phyloP scores from a whole-genome alignment of 2,888 invertebrate species.

The Notodonta dromedarius region DNA sequence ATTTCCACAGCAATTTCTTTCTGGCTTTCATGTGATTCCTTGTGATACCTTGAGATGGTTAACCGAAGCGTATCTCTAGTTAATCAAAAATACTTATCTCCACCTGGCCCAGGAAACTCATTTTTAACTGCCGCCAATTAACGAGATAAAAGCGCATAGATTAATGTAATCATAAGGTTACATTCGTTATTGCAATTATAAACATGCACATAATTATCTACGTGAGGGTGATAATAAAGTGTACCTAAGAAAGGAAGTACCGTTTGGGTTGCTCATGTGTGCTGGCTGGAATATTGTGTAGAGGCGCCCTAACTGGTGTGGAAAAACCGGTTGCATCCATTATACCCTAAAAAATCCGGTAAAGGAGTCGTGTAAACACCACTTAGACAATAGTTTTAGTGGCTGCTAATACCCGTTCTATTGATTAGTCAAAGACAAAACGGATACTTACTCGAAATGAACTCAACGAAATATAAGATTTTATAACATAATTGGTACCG shows the following conservation, averaged over 20 bases:
- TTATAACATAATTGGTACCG: neutral
- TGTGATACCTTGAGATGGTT: no score
- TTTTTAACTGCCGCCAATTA: neutral
- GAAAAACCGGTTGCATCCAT: neutral
- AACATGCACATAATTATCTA: constrained; percentile 24
- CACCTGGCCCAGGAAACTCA: neutral
- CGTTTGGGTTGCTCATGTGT: no score
- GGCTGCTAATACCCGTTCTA: neutral
- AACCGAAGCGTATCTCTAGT: no score
- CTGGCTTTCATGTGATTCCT: no score
- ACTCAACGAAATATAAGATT: neutral
- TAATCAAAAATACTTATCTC: neutral
- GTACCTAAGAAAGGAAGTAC: no score
- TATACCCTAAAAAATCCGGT: neutral
- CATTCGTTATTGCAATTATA: constrained; percentile 36
- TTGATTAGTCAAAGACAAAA: neutral
- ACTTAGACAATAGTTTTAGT: neutral
- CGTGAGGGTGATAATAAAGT: neutral
- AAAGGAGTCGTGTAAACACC: neutral
- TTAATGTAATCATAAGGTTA: constrained; percentile 31
- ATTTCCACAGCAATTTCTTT: no score
- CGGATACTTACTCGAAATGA: neutral
- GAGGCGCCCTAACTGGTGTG: neutral
- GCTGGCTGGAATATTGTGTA: neutral
- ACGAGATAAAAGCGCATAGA: constrained; percentile 16